Conservation (phyloP, 2,797 vertebrate genomes). For the Brotula barbata region DNA sequence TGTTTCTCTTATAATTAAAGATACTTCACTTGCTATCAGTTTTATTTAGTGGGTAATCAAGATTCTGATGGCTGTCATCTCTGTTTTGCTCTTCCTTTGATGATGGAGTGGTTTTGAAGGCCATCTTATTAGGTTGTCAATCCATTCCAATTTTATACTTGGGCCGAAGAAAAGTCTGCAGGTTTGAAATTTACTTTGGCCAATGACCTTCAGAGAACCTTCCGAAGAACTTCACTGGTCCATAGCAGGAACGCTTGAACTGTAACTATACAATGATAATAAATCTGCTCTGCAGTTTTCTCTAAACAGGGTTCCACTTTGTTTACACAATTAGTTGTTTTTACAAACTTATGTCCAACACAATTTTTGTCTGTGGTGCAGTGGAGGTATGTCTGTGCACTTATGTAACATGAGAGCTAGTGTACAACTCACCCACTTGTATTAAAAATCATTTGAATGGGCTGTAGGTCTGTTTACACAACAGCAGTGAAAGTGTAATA, state of each 20-base stretch:
- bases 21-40: background rate
- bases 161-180: background rate
- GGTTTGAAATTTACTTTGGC: background rate
- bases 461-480: background rate
- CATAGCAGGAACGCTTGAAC: background rate
- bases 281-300: background rate
- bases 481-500: no score
- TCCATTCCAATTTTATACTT: background rate
- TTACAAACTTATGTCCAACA: background rate
- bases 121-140: background rate
- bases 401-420: background rate
- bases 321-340: background rate
- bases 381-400: background rate
- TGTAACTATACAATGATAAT: background rate
- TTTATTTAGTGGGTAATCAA: slow-evolving; percentile 9
- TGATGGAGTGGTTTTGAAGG: background rate
- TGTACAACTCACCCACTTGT: background rate
- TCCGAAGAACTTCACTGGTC: no score
- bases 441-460: background rate
- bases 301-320: background rate
- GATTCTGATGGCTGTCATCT: slow-evolving; percentile 15
- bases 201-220: background rate
- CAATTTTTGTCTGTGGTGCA: background rate
- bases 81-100: slow-evolving; percentile 12
- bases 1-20: background rate